A percentile compares a stretch with the other conserved stretches of the same genome.
Evolutionary conservation across 2,888 invertebrate species (phyloP).

Genomic region (Habroteleia sp.): DNA sequence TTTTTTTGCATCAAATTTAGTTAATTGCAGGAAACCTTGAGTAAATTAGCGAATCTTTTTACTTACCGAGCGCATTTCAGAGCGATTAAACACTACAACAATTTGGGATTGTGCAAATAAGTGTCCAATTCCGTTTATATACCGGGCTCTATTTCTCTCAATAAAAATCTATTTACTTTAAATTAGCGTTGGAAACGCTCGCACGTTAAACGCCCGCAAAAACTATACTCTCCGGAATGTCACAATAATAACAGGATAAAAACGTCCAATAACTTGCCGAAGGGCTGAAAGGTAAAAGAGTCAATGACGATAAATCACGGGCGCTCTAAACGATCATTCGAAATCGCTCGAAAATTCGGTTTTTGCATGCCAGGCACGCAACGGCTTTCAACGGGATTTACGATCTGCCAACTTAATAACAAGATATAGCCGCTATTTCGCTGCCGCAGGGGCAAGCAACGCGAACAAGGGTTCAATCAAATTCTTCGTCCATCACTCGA

Average conservation of each 20-base stretch:
- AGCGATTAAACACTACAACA: too few species aligned
- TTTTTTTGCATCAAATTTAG: too few species aligned
- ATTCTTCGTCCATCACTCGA: conserved; percentile 37
- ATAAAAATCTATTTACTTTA: conserved; percentile 29
- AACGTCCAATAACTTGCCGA: conserved; percentile 28
- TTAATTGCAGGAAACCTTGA: too few species aligned
- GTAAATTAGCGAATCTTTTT: too few species aligned
- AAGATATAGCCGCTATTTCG: conserved; percentile 68
- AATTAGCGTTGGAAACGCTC: conserved; percentile 20
- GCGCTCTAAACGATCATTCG: conserved; percentile 49
- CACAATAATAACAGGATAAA: conserved; percentile 48
- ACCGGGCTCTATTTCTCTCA: not conserved
- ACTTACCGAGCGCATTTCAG: too few species aligned
- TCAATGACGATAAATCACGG: conserved; percentile 54
- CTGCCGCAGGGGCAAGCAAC: conserved; percentile 60
- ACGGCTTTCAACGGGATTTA: conserved; percentile 60
- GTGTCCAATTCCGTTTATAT: too few species aligned
- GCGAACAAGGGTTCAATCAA: conserved; percentile 47
- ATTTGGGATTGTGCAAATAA: too few species aligned
- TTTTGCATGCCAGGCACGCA: conserved; percentile 58
- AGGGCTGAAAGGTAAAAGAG: conserved; percentile 36
- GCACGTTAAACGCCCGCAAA: conserved; percentile 7
- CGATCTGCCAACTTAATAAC: conserved; percentile 63
- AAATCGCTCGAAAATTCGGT: conserved; percentile 60
- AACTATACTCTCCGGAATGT: conserved; percentile 17